Base-by-base conservation (phyloP, 2,888 invertebrate genomes). In the Netelia fuscicornis region DNA sequence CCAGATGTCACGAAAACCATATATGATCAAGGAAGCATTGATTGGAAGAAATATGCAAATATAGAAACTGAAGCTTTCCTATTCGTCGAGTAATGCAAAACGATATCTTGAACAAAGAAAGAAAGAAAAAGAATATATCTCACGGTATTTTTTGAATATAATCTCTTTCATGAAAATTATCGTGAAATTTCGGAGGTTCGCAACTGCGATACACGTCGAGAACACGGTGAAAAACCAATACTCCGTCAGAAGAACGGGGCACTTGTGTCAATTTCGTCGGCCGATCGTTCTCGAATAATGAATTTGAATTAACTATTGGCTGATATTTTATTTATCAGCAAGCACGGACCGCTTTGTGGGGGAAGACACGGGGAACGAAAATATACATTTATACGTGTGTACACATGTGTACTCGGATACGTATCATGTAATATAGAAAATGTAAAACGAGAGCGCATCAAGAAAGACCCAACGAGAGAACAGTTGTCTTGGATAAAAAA, bases 251-350 rank as follows among this genome's bases (percentile, higher is more conserved):
- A 23, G 77, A 52, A 30, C 79, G 67, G 81, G 68, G 48, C 85
- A 80, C 86, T 86, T 85, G 88, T 87, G 86, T 87, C 80, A 82
- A 86, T 86, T 88, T 88, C 83, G 79, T 77, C 67, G 84, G 72
- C 80, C 77, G 88, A 84, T 85, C 86, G 87, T 90, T 84, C 88
- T 87, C 86, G 90, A 92, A 91, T 91, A 90, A 89, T 90, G 88
- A 88, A 89, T 90, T 89, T 88, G 89, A 90, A 90, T 90, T 87
- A 89, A 91, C 82, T 87, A 87, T 88, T 87, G 87, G 88, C 89
- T 90, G 90, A 92, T 93, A 92, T 91, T 92, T 92, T 91, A 91
- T 91, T 92, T 91, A 92, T 91, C 90, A 89, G 85, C 62, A 70
- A 54, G 8, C 56, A 25, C 37, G 37, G 60, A 54, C 52, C 58